Evolutionary conservation across 2,888 invertebrate species (phyloP).

Genomic region (Frankliniella fusca): DNA sequence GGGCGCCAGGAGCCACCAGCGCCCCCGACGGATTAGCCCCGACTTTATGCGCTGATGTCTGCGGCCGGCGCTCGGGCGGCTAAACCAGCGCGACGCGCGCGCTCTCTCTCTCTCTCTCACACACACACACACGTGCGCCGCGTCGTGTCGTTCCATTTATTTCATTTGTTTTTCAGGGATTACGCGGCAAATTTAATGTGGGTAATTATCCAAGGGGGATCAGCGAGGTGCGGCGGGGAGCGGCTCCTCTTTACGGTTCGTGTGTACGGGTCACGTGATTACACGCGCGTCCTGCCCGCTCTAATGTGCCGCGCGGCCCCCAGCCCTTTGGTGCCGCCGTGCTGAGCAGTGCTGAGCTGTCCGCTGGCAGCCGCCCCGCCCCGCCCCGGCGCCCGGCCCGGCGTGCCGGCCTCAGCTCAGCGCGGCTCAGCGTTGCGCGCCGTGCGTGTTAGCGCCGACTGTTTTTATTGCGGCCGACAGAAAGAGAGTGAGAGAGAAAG

Average conservation of each 20-base stretch:
- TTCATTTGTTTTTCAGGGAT: constrained; percentile 13
- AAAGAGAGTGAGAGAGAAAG: too few species aligned
- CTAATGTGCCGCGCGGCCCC: too few species aligned
- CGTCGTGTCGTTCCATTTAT: constrained; percentile 16
- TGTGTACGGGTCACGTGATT: not conserved
- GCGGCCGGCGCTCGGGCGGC: not conserved
- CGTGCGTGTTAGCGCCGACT: too few species aligned
- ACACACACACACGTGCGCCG: not conserved
- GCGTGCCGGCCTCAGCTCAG: too few species aligned
- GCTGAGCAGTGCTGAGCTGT: not conserved
- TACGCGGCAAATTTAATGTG: constrained; percentile 25
- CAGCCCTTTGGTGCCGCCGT: too few species aligned
- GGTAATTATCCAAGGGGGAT: not conserved
- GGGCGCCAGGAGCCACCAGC: not conserved
- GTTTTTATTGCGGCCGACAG: too few species aligned
- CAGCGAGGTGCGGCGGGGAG: not conserved
- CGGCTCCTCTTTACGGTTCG: not conserved
- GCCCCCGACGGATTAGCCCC: not conserved
- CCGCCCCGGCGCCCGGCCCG: not conserved
- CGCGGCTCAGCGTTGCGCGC: too few species aligned
- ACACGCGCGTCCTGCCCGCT: too few species aligned
- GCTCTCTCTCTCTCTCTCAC: too few species aligned
- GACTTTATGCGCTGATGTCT: constrained; percentile 19
- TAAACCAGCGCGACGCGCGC: not conserved
- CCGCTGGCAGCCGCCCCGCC: not conserved